phyloP scores from a whole-genome alignment of 2,113 vertebrate species.

The Coptodon rendalli region DNA sequence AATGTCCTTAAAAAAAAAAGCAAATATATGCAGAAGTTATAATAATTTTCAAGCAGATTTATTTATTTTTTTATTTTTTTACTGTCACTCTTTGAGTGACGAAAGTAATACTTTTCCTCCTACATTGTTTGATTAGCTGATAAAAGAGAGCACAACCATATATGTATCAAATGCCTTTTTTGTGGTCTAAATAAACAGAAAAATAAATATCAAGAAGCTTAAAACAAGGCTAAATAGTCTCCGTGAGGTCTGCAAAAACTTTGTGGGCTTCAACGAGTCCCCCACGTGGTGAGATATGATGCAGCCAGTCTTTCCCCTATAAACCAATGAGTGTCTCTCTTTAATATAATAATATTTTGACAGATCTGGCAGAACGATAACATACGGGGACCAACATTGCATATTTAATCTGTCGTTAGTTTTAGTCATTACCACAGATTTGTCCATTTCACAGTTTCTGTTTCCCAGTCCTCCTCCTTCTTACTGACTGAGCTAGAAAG shows the following conservation, averaged over 20 bases:
- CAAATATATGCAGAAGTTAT: not conserved
- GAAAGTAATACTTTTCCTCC: not conserved
- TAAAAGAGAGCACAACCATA: not conserved
- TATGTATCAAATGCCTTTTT: not conserved
- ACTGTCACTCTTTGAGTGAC: not conserved
- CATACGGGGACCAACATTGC: not conserved
- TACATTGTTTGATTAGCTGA: not conserved
- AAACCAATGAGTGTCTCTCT: not conserved
- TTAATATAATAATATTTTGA: conserved; percentile 10
- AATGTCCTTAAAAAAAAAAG: not conserved
- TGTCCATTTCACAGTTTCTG: conserved; percentile 8
- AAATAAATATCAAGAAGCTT: not conserved
- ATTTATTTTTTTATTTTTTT: rapidly evolving
- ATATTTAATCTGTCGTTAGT: not conserved
- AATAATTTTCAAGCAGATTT: not conserved
- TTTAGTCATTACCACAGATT: not conserved
- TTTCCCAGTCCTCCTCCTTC: not conserved
- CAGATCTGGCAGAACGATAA: not conserved
- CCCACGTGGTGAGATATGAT: not conserved
- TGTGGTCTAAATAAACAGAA: not conserved
- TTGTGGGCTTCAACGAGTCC: not conserved
- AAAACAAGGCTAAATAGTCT: not conserved
- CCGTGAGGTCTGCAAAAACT: not conserved
- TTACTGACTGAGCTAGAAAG: conserved; percentile 29
- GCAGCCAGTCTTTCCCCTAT: not conserved